Base-by-base conservation (phyloP, 2,797 vertebrate species). In the Jordanella pulchra region DNA sequence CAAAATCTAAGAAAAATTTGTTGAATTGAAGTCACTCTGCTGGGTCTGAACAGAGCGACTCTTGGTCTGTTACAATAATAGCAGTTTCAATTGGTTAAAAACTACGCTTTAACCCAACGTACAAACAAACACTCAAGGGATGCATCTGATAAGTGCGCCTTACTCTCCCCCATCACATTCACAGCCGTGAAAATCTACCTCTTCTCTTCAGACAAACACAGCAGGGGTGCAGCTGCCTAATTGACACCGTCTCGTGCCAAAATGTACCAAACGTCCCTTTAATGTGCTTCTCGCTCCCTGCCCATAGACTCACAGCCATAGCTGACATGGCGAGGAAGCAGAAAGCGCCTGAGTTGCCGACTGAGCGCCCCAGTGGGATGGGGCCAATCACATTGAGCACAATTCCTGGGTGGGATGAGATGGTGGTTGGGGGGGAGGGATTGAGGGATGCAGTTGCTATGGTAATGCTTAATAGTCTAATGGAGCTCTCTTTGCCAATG, bases 281-380 rank as follows among this genome's bases (percentile, higher is more conserved):
- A 91, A 92, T 91, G 85, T 55, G 81, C 74, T 72, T 82, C 82
- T 87, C 66, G 61, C 84, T 86, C 86, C 80, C 73, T 86, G 76
- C 86, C 84, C 84, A 85, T 84, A 78, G 83, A 87, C 80, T 83
- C 76, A 9, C 73, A 90, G 82, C 83, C 83, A 60, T 83, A 80
- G 87, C 91, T 94, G 93, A 92, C 93, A 93, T 87, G 79, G 83
- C 80, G 78, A 90, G 91, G 89, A 85, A 91, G 89, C 87, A 88
- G 75, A 81, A 72, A 78, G 78, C 42, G 84, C 75, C 84, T 82
- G 90, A 91, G 84, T 81, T 73, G 75, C 79, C 80, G 84, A 83
- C 84, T 80, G 73, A 32, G 75, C 74, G 80, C 91, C 88, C 86
- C 80, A 55, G 85, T 88, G 88, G 86, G 84, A 81, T 70, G 82